These are phyloP conservation scores for Anthonomus grandis DNA, from an alignment of 1,140 invertebrate species.

Conservation along the genomic window DNA sequence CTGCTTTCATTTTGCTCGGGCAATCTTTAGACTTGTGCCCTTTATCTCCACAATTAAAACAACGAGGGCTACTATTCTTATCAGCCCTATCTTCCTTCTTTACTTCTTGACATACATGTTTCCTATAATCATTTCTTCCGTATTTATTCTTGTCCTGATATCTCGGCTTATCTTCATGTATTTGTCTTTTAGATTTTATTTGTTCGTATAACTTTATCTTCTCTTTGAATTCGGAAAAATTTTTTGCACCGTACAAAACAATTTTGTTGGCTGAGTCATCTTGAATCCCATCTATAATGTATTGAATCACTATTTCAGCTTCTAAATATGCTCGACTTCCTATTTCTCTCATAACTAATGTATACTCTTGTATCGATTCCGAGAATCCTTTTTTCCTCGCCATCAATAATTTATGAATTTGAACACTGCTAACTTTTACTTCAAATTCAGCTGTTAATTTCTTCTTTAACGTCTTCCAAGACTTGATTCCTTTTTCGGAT, in stretches of 20 bases:
- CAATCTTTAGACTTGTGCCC: constrained; percentile 12
- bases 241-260: constrained; percentile 22
- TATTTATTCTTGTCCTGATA: not conserved
- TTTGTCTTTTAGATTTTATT: not conserved
- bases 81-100: not conserved
- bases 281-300: constrained; percentile 36
- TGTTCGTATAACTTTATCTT: constrained; percentile 25
- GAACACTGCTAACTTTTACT: constrained; percentile 3
- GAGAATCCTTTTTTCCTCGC: not conserved
- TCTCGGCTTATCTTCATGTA: not conserved
- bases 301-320: constrained; percentile 32
- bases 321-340: constrained; percentile 33
- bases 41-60: constrained; percentile 17
- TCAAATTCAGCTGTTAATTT: constrained; percentile 4
- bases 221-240: constrained; percentile 24
- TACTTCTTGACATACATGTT: not conserved
- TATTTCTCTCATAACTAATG: constrained; percentile 37
- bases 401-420: constrained; percentile 13
- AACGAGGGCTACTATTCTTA: not conserved
- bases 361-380: constrained; percentile 30
- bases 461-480: constrained; percentile 8
- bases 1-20: constrained; percentile 4
- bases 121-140: not conserved
- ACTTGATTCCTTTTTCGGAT: constrained; percentile 14
- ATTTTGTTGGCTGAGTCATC: constrained; percentile 22